Evolutionary conservation across 1,140 invertebrate species (phyloP).

Genomic region (Wasmannia auropunctata): DNA sequence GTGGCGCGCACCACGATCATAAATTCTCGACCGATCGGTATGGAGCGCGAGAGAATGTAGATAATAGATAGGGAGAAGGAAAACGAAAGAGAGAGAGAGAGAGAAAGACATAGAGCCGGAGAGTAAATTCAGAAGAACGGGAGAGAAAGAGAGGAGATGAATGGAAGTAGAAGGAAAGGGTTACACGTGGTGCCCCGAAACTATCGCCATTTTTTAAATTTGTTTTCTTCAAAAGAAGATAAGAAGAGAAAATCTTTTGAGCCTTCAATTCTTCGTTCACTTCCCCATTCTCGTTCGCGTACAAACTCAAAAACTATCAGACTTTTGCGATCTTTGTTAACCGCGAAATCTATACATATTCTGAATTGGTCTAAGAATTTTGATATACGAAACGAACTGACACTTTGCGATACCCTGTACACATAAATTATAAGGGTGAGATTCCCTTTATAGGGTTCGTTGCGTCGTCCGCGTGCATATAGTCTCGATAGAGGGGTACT

Average conservation of each 20-base stretch:
- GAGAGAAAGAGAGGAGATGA: background rate
- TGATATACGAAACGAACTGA: conserved; percentile 1
- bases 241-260: background rate
- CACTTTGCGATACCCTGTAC: background rate
- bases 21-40: conserved; percentile 49
- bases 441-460: conserved; percentile 61
- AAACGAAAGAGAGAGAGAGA: conserved; percentile 2
- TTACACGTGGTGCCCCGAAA: background rate
- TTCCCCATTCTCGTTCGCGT: background rate
- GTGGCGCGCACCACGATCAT: conserved; percentile 49
- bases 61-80: background rate
- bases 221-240: background rate
- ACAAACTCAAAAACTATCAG: background rate
- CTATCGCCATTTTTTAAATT: background rate
- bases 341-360: background rate
- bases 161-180: background rate
- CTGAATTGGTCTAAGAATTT: background rate
- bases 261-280: background rate
- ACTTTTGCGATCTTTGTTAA: background rate
- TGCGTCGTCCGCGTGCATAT: conserved; percentile 20
- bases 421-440: conserved; percentile 62
- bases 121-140: background rate
- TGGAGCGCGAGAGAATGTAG: conserved; percentile 13
- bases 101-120: background rate
- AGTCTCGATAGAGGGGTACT: conserved; percentile 3